Conservation (phyloP, 1,140 invertebrate genomes). For the Leptinotarsa texana region DNA sequence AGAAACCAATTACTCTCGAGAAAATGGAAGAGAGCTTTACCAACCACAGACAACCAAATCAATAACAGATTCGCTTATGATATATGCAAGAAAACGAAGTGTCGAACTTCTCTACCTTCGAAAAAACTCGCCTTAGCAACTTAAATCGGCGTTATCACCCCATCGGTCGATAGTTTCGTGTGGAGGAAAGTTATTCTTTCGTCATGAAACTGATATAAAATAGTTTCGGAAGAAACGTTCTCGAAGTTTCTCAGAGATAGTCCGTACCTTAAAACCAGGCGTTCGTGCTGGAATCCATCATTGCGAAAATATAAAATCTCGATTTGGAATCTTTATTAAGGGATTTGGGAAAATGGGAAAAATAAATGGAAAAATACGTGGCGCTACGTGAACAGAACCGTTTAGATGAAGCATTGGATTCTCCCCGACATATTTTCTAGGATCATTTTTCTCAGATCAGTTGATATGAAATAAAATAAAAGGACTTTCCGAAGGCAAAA, state of each 20-base stretch:
- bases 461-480: too few relatives aligned
- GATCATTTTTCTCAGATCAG: too few relatives aligned
- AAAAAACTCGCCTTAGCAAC: not conserved
- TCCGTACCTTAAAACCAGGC: not conserved
- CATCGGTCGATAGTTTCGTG: conserved; percentile 1
- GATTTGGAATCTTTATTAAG: conserved; percentile 9
- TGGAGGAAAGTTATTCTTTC: not conserved
- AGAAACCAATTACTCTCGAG: too few relatives aligned
- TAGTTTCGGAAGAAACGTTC: not conserved
- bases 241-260: not conserved
- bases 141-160: not conserved
- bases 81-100: not conserved
- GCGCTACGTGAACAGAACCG: not conserved
- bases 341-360: conserved; percentile 11
- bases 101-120: not conserved
- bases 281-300: conserved; percentile 14
- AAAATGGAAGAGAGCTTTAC: too few relatives aligned
- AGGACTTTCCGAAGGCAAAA: too few relatives aligned
- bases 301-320: conserved; percentile 4
- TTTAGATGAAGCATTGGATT: conserved; percentile 4
- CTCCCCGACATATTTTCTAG: not conserved
- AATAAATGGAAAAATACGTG: conserved; percentile 4
- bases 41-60: too few relatives aligned
- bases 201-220: conserved; percentile 2
- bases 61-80: not conserved